Percentiles rank a stretch among this genome's conserved stretches.
phyloP scores from a whole-genome alignment of 2,888 invertebrate genomes.

The Autographa pulchrina region DNA sequence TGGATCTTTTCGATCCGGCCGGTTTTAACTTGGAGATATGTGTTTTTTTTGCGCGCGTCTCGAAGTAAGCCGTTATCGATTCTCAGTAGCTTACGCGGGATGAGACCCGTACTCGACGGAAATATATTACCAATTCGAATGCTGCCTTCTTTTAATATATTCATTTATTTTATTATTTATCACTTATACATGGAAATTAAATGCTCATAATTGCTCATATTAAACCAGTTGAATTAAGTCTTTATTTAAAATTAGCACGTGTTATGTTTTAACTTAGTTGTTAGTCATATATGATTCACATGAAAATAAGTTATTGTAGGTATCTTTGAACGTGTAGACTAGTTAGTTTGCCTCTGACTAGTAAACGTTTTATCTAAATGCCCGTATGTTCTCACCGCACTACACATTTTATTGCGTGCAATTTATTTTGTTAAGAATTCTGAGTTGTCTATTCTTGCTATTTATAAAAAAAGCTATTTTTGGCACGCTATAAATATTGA shows the following conservation, averaged over 20 bases:
- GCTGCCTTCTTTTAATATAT: conserved; percentile 54
- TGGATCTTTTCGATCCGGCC: conserved; percentile 59
- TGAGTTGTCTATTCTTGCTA: conserved; percentile 24
- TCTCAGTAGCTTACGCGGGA: conserved; percentile 66
- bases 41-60: conserved; percentile 66
- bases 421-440: conserved; percentile 38
- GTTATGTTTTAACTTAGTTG: neutral
- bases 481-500: conserved; percentile 37
- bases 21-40: conserved; percentile 64
- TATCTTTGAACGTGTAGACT: neutral
- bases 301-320: neutral
- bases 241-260: neutral
- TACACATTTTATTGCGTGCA: conserved; percentile 23
- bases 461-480: conserved; percentile 33
- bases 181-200: conserved; percentile 3
- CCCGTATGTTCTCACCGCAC: conserved; percentile 15
- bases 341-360: conserved; percentile 9
- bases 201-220: neutral
- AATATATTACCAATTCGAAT: conserved; percentile 63
- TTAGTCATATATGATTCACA: neutral
- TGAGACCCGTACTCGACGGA: conserved; percentile 56
- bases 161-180: conserved; percentile 14
- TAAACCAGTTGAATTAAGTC: neutral
- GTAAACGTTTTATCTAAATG: conserved; percentile 24
- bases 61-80: conserved; percentile 69